Conservation (phyloP, 2,113 vertebrate genomes). For the Pseudorhombus dupliciocellatus region DNA sequence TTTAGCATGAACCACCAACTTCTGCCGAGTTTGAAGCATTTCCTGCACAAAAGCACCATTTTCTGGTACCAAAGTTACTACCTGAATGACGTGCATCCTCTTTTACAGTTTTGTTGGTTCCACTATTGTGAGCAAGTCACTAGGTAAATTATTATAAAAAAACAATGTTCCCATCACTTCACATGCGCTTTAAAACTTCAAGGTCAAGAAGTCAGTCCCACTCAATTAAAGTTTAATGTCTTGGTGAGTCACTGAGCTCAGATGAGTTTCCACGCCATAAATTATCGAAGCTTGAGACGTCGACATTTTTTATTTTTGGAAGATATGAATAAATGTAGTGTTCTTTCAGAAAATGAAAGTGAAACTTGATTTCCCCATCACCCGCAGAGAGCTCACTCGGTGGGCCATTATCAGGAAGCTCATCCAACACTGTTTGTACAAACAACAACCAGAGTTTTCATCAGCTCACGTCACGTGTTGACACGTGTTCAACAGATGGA, state of each 20-base stretch:
- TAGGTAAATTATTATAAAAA: too few relatives aligned
- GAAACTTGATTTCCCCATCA: not conserved
- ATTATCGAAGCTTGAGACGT: not conserved
- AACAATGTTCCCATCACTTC: too few relatives aligned
- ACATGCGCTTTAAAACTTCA: too few relatives aligned
- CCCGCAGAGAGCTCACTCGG: not conserved
- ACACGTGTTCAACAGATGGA: not conserved
- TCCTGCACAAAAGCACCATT: too few relatives aligned
- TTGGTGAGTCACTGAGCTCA: not conserved
- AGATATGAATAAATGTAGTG: not conserved
- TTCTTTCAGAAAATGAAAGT: not conserved
- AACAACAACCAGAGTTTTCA: conserved; percentile 1
- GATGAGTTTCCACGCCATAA: not conserved
- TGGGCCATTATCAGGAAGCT: not conserved
- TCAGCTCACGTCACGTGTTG: not conserved
- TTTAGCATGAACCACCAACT: not conserved
- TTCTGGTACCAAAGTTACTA: too few relatives aligned
- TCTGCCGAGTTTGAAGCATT: too few relatives aligned
- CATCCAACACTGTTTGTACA: not conserved
- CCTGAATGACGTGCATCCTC: too few relatives aligned
- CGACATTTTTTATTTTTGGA: not conserved
- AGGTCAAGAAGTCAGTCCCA: not conserved
- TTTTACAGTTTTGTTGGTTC: too few relatives aligned
- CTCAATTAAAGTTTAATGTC: not conserved
- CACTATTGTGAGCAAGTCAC: too few relatives aligned